Conservation (phyloP, 2,797 vertebrate genomes). For the Cynopterus sphinx region DNA sequence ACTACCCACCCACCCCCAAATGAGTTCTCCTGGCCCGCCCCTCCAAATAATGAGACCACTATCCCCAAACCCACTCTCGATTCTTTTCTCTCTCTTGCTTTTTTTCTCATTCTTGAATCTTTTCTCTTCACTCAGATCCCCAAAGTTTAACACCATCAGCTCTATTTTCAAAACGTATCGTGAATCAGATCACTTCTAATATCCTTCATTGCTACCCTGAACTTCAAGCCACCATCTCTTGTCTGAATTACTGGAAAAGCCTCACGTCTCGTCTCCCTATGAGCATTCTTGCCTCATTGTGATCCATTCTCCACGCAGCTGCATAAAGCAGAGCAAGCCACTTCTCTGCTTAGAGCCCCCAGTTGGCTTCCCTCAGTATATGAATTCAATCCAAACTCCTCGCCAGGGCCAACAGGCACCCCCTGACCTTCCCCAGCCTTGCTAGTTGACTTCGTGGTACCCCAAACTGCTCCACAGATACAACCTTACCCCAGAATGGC, state of each 20-base stretch:
- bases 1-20: neutral
- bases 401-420: neutral
- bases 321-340: neutral
- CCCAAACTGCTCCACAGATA: neutral
- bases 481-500: neutral
- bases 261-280: neutral
- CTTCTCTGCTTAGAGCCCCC: neutral
- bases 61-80: neutral
- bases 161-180: neutral
- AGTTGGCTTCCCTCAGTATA: neutral
- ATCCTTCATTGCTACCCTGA: neutral
- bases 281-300: neutral
- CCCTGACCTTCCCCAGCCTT: neutral
- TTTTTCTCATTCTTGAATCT: neutral
- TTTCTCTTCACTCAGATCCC: neutral
- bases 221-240: neutral
- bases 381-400: neutral
- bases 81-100: neutral
- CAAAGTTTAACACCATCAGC: neutral
- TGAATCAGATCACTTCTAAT: neutral
- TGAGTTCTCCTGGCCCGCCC: neutral
- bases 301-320: neutral
- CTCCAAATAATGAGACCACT: neutral
- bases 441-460: neutral
- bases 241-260: neutral